Conservation (phyloP, 1,140 invertebrate genomes). For the Stegodyphus mimosarum region DNA sequence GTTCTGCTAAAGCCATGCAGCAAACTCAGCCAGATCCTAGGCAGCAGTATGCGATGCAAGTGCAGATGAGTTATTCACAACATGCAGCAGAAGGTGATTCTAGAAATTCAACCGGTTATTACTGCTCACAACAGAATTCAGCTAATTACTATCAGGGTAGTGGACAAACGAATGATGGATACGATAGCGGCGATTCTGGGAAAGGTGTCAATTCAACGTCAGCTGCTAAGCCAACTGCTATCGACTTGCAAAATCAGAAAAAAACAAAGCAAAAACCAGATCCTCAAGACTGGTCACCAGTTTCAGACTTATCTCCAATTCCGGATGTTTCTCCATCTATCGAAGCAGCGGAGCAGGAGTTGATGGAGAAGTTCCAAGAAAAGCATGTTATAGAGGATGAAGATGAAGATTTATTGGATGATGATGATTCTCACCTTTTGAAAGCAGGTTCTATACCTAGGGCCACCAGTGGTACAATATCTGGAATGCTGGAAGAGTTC, state of each 20-base stretch:
- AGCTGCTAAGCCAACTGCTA: conserved; percentile 64
- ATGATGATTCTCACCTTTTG: conserved; percentile 38
- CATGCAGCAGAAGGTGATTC: background rate
- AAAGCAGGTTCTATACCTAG: conserved; percentile 61
- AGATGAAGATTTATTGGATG: conserved; percentile 63
- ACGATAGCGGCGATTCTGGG: background rate
- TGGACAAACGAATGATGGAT: conserved; percentile 27
- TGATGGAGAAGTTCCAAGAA: conserved; percentile 66
- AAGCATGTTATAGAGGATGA: conserved; percentile 36
- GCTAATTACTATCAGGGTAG: background rate
- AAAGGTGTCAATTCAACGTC: background rate
- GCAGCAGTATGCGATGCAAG: background rate
- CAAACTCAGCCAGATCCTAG: conserved; percentile 8
- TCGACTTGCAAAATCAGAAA: conserved; percentile 68
- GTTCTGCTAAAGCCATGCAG: conserved; percentile 50
- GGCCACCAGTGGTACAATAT: conserved; percentile 67
- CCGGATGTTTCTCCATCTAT: conserved; percentile 71
- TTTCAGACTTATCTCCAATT: conserved; percentile 71
- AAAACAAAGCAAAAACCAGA: conserved; percentile 67
- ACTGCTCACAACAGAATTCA: conserved; percentile 3
- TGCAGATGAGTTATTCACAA: too few relatives aligned
- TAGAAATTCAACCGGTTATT: conserved; percentile 16
- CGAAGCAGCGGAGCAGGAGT: conserved; percentile 70
- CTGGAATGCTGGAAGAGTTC: conserved; percentile 73
- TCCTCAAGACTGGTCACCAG: conserved; percentile 69